These are phyloP conservation scores for Cryptocephalus moraei DNA, from an alignment of 2,888 invertebrate species.

Conservation along the genomic window DNA sequence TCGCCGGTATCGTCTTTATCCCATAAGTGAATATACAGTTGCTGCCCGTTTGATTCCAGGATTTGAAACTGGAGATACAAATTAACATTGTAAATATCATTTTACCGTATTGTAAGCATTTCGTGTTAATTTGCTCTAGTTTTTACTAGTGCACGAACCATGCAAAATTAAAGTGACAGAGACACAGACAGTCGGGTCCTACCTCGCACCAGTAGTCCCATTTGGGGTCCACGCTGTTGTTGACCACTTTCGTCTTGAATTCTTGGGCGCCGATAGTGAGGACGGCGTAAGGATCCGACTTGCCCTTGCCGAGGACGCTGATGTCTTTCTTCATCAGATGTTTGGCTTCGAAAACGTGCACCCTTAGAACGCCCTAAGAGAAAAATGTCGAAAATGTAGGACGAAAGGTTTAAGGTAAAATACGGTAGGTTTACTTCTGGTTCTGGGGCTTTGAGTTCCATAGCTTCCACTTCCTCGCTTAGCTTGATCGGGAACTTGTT, in stretches of 20 bases:
- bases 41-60: slow-evolving; percentile 60
- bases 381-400: not conserved
- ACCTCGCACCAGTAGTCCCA: slow-evolving; percentile 99
- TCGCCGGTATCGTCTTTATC: slow-evolving; percentile 80
- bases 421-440: slow-evolving; percentile 60
- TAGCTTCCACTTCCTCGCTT: slow-evolving; percentile 73
- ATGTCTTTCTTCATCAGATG: slow-evolving; percentile 96
- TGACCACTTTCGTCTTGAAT: slow-evolving; percentile 87
- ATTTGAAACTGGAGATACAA: slow-evolving; percentile 34
- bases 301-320: slow-evolving; percentile 80
- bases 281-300: slow-evolving; percentile 95
- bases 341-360: slow-evolving; percentile 90
- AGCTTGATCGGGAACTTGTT: slow-evolving; percentile 89
- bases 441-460: slow-evolving; percentile 77
- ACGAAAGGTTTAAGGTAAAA: slow-evolving; percentile 1
- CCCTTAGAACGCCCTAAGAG: slow-evolving; percentile 78
- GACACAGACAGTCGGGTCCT: slow-evolving; percentile 15
- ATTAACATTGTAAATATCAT: not conserved
- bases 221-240: slow-evolving; percentile 87
- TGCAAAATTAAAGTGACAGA: not conserved
- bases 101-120: slow-evolving; percentile 1
- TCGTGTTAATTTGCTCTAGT: slow-evolving; percentile 6
- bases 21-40: slow-evolving; percentile 64
- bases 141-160: not conserved
- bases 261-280: slow-evolving; percentile 87